Percentiles rank a stretch among this genome's conserved stretches.
Evolutionary conservation across 2,113 vertebrate genomes (phyloP).

Genomic region (Martes martes): DNA sequence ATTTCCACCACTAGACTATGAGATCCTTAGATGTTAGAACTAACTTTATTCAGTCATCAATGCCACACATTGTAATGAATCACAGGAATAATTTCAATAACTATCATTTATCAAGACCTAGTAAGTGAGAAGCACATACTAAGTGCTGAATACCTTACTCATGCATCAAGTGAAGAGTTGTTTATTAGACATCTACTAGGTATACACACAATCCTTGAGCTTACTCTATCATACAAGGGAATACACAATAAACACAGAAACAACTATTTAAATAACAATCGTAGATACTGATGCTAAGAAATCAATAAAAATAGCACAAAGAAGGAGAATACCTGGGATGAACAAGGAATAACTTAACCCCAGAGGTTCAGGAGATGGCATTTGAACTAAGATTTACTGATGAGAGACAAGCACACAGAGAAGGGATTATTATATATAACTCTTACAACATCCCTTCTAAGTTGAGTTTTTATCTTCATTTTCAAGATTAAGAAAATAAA

Average conservation of each 20-base stretch:
- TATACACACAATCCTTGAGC: background rate
- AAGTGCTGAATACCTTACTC: background rate
- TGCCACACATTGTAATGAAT: background rate
- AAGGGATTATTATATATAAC: background rate
- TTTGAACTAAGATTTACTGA: slow-evolving; percentile 1
- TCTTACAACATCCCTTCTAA: background rate
- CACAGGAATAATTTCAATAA: background rate
- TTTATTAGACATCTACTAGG: background rate
- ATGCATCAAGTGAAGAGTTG: background rate
- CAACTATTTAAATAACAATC: background rate
- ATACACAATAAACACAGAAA: background rate
- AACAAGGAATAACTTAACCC: background rate
- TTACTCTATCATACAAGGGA: background rate
- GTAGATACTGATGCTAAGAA: background rate
- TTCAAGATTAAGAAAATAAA: background rate
- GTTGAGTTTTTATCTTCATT: background rate
- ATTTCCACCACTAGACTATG: background rate
- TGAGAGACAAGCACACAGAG: background rate
- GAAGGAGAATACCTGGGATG: background rate
- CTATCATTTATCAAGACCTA: background rate
- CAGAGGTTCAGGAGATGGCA: background rate
- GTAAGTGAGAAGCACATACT: background rate
- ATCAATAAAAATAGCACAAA: slow-evolving; percentile 17
- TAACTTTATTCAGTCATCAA: background rate
- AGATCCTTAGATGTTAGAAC: background rate